A percentile compares a stretch with the other conserved stretches of the same genome.
Conservation (phyloP, 2,113 vertebrate genomes). For the Petroica traversi region DNA sequence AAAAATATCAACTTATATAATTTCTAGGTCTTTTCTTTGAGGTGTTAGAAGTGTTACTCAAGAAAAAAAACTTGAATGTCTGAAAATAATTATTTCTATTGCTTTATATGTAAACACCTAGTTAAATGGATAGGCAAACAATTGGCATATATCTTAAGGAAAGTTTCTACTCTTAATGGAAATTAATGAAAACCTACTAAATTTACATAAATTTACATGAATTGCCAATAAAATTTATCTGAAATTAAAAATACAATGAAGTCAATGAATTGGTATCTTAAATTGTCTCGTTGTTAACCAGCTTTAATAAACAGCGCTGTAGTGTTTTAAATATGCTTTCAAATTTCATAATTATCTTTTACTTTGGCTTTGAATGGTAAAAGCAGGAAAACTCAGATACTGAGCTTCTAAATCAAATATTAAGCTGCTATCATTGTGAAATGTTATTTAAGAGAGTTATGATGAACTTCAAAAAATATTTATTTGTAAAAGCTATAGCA, state of each 20-base stretch:
- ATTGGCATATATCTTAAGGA: not conserved
- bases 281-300: not conserved
- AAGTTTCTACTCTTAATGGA: not conserved
- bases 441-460: not conserved
- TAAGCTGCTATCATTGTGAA: not conserved
- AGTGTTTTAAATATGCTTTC: not conserved
- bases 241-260: not conserved
- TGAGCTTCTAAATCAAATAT: not conserved
- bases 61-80: not conserved
- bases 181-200: not conserved
- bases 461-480: not conserved
- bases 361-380: not conserved
- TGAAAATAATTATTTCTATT: not conserved
- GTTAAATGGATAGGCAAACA: not conserved
- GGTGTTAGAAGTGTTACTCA: not conserved
- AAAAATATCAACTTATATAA: not conserved
- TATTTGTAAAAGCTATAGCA: not conserved
- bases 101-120: not conserved
- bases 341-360: not conserved
- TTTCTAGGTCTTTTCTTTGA: not conserved
- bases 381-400: not conserved
- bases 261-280: not conserved
- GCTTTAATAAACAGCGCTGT: not conserved
- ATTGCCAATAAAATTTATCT: not conserved
- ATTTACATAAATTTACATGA: not conserved